These are phyloP conservation scores for Prunella himalayana DNA, from an alignment of 2,113 vertebrate species.

Conservation along the genomic window DNA sequence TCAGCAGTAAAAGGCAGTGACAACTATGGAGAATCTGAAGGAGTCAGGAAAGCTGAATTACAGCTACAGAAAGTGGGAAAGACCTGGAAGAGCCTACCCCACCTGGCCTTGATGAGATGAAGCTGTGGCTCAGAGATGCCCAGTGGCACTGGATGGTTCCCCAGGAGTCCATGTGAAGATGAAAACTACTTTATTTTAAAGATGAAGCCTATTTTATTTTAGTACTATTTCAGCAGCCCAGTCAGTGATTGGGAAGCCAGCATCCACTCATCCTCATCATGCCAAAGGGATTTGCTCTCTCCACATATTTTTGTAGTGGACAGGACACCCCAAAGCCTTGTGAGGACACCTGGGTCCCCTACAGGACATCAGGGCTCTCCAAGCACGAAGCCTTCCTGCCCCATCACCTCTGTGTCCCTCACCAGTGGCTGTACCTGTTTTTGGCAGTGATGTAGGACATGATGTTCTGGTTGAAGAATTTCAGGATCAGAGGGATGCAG, in stretches of 20 bases:
- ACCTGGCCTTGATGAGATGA: not conserved
- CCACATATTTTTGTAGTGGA: accelerated
- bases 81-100: not conserved
- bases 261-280: not conserved
- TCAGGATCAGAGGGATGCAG: constrained; percentile 97
- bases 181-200: not conserved
- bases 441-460: constrained; percentile 97
- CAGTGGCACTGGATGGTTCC: accelerated
- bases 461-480: constrained; percentile 99
- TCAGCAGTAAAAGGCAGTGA: not conserved
- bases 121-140: not conserved
- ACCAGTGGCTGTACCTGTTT: constrained; percentile 80
- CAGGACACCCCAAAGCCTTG: accelerated
- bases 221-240: not conserved
- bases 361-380: not conserved
- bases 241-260: accelerated
- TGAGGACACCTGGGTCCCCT: not conserved
- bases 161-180: not conserved
- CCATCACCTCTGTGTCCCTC: not conserved
- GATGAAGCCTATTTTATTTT: not conserved
- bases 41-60: not conserved
- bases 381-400: not conserved
- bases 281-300: not conserved
- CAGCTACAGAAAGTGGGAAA: not conserved
- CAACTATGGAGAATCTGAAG: not conserved